Conservation (phyloP, 2,113 vertebrate species). For the Eudyptes chrysolophus region DNA sequence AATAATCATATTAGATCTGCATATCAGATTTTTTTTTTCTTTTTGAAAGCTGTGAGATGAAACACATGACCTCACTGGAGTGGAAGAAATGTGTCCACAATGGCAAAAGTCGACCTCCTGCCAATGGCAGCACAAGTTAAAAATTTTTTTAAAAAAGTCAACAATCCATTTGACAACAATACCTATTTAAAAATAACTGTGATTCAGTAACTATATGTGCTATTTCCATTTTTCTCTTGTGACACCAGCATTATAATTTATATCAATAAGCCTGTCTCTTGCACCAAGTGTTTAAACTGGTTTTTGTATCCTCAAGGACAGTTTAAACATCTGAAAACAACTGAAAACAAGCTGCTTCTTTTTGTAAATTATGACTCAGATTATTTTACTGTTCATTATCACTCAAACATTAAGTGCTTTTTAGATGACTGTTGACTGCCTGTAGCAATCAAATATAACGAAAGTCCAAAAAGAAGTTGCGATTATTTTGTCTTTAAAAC, state of each 20-base stretch:
- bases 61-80: background rate
- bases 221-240: background rate
- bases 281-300: background rate
- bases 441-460: background rate
- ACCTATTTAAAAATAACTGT: background rate
- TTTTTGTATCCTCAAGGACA: background rate
- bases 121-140: background rate
- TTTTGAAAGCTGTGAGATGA: background rate
- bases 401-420: background rate
- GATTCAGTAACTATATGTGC: background rate
- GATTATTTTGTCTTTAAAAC: background rate
- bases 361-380: background rate
- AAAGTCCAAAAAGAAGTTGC: background rate
- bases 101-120: background rate
- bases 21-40: background rate
- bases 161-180: background rate
- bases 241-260: background rate
- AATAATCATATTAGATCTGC: background rate
- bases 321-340: conserved; percentile 1
- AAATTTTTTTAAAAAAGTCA: background rate
- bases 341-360: background rate
- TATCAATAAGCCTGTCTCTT: background rate
- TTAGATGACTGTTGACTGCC: background rate
- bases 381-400: background rate
- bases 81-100: background rate